Base-by-base conservation (phyloP, 2,797 vertebrate genomes). In the Pelodytes ibericus region DNA sequence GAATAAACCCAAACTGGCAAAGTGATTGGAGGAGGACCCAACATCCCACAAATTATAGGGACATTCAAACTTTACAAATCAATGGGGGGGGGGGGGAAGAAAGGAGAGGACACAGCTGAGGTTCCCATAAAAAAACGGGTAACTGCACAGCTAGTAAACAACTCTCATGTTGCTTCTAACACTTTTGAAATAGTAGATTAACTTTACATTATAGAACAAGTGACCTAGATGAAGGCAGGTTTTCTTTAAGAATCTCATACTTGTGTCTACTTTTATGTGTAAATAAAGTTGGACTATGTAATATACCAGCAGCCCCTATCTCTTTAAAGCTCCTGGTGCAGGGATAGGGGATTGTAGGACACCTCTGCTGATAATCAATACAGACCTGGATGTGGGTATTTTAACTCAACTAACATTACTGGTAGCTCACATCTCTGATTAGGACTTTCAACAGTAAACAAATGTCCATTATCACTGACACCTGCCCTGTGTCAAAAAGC, bases 1-100 rank as follows among this genome's bases (percentile, higher is more conserved):
- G 84, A 88, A 88, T 86, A 84, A 60, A 66, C 13, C 74, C 80
- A 80, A 81, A 86, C 82, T 53, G 79, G 81, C 81, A 73, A 76
- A 79, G 81, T 81, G 8, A 49, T 82, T 73, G 86, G 82, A 84
- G 86, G 82, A 80, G 79, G 80, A 71, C 64, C 74, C 60, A 61
- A 44, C 44, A 77, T 56, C 71, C 69, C 64, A 53, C 70, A 63
- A 77, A 72, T 72, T 80, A 62, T 76, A 68, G 53, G 68, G 61
- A 71, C 62, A 76, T 63, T 79, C 77, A 72, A 79, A 79, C 71
- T 79, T 73, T 69, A 67, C 64, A 68, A 64, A 25, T 53, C 63
- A 51, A 29, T 25, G 15, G 56, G 41, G 3, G 15, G 33, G 33
- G 33, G 33, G 33, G 5, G 5, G 41, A 44, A 16, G 13, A 16